phyloP scores from a whole-genome alignment of 53 echinoderm and acorn worm genomes.

The Glandiceps talaboti region DNA sequence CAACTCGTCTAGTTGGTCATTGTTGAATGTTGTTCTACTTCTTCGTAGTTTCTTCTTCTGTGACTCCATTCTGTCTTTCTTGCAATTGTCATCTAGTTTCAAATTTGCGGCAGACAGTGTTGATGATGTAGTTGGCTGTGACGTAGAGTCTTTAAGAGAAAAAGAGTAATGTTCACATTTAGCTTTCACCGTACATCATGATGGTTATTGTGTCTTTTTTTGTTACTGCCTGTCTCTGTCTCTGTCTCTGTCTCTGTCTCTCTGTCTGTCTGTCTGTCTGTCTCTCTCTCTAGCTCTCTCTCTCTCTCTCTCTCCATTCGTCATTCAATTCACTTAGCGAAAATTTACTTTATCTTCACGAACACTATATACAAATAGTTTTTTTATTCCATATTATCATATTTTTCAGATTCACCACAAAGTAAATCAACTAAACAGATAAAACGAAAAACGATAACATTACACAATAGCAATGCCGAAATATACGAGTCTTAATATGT shows the following conservation, averaged over 20 bases:
- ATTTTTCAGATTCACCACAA: too few species aligned
- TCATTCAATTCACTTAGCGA: too few species aligned
- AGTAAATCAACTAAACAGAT: too few species aligned
- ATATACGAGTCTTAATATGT: too few species aligned
- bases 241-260: neutral
- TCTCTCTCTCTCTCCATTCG: neutral
- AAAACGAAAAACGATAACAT: too few species aligned
- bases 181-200: too few species aligned
- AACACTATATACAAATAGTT: too few species aligned
- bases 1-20: slow-evolving; percentile 51
- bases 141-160: too few species aligned
- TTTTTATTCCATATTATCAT: too few species aligned
- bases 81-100: neutral
- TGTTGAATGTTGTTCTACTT: slow-evolving; percentile 87
- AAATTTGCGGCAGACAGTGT: neutral
- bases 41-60: slow-evolving; percentile 65
- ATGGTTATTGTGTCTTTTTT: neutral
- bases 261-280: neutral
- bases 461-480: too few species aligned
- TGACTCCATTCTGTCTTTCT: slow-evolving; percentile 18
- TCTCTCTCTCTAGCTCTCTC: neutral
- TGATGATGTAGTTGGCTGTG: neutral
- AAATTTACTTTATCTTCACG: too few species aligned
- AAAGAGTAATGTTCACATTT: too few species aligned
- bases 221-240: neutral